Percentiles rank a stretch among this genome's conserved stretches.
phyloP scores from a whole-genome alignment of 2,888 invertebrate genomes.

The Aspidiotus rigidus region DNA sequence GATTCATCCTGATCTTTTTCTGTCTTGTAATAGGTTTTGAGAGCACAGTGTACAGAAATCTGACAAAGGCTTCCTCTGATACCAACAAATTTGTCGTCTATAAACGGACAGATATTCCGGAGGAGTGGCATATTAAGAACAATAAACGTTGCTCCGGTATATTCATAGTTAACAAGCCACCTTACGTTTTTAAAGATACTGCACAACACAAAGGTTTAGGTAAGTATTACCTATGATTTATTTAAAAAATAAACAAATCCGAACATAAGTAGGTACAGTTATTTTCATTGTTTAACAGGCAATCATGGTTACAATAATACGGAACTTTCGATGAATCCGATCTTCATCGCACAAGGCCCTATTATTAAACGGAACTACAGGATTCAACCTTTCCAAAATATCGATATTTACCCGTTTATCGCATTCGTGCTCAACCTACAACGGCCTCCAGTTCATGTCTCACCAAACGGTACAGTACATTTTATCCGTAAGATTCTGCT shows the following conservation, averaged over 20 bases:
- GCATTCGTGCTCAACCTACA: slow-evolving; percentile 36
- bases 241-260: too few species aligned
- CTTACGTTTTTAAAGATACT: slow-evolving; percentile 9
- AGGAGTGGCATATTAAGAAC: slow-evolving; percentile 54
- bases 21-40: slow-evolving; percentile 9
- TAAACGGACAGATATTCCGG: slow-evolving; percentile 51
- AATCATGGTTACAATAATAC: slow-evolving; percentile 59
- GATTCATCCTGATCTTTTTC: too few species aligned
- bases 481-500: slow-evolving; percentile 21
- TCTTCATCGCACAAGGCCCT: slow-evolving; percentile 62
- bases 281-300: slow-evolving; percentile 42
- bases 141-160: slow-evolving; percentile 37
- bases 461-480: slow-evolving; percentile 34
- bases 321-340: slow-evolving; percentile 54
- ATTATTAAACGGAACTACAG: slow-evolving; percentile 48
- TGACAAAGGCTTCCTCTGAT: slow-evolving; percentile 13
- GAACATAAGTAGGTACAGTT: neutral
- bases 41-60: slow-evolving; percentile 29
- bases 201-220: neutral
- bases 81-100: slow-evolving; percentile 48
- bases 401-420: slow-evolving; percentile 56
- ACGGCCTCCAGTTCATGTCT: slow-evolving; percentile 17
- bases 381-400: slow-evolving; percentile 51
- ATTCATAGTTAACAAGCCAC: neutral
- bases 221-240: neutral